Conservation (phyloP, 2,797 vertebrate genomes). For the Gallirallus australis region DNA sequence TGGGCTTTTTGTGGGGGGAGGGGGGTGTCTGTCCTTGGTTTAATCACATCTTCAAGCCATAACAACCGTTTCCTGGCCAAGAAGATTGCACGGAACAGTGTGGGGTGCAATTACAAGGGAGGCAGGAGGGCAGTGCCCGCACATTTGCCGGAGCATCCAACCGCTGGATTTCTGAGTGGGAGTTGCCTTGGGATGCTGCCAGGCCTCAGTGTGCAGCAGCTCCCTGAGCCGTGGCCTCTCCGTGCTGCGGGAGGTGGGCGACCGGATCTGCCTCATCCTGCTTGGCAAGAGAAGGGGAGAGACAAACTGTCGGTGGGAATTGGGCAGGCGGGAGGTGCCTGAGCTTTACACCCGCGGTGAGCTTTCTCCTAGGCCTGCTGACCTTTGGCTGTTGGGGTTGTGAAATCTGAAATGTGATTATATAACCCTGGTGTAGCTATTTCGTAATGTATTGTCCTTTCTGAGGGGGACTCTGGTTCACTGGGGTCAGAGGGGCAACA, state of each 20-base stretch:
- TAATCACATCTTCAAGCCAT: constrained; percentile 40
- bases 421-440: not conserved
- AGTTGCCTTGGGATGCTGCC: not conserved
- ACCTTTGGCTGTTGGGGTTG: not conserved
- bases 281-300: not conserved
- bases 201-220: not conserved
- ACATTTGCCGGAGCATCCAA: not conserved
- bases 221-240: not conserved
- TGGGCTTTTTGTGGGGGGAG: not conserved
- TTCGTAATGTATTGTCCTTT: not conserved
- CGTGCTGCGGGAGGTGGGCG: not conserved
- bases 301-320: not conserved
- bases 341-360: not conserved
- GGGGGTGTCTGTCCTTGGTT: not conserved
- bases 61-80: not conserved
- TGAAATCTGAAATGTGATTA: constrained; percentile 9
- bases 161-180: not conserved
- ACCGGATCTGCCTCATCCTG: not conserved
- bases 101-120: not conserved
- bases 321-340: not conserved
- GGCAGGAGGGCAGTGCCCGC: not conserved
- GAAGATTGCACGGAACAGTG: not conserved
- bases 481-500: not conserved
- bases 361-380: not conserved
- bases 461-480: not conserved